These are phyloP conservation scores for Microtus ochrogaster DNA, from an alignment of 2,113 vertebrate genomes.

Conservation along the genomic window DNA sequence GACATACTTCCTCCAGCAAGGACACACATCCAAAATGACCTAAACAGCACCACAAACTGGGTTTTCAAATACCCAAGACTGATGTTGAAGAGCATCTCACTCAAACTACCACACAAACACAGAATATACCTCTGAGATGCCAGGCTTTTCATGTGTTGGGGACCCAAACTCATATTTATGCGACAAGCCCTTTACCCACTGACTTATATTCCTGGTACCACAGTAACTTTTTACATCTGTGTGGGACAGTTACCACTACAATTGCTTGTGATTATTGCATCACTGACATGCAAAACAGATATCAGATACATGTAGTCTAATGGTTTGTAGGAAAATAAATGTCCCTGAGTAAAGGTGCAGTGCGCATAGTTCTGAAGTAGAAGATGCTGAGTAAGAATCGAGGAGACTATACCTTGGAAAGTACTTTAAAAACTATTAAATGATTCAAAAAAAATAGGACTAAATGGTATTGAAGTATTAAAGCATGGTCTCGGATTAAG, in stretches of 20 bases:
- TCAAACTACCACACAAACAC: not conserved
- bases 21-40: not conserved
- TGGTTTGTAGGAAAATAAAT: not conserved
- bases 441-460: constrained; percentile 11
- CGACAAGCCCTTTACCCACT: not conserved
- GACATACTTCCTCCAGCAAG: not conserved
- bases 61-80: not conserved
- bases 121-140: not conserved
- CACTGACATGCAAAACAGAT: constrained; percentile 79
- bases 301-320: constrained; percentile 9
- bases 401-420: not conserved
- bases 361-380: not conserved
- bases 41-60: not conserved
- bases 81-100: not conserved
- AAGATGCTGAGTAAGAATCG: constrained; percentile 6
- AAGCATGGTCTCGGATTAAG: not conserved
- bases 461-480: not conserved
- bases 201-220: constrained; percentile 69
- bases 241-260: constrained; percentile 72
- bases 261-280: constrained; percentile 68
- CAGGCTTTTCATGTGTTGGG: not conserved
- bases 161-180: not conserved
- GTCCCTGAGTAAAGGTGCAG: not conserved
- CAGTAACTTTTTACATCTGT: constrained; percentile 80
- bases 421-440: constrained; percentile 22